These are phyloP conservation scores for Xanthorhoe designata DNA, from an alignment of 2,888 invertebrate genomes.

Conservation along the genomic window DNA sequence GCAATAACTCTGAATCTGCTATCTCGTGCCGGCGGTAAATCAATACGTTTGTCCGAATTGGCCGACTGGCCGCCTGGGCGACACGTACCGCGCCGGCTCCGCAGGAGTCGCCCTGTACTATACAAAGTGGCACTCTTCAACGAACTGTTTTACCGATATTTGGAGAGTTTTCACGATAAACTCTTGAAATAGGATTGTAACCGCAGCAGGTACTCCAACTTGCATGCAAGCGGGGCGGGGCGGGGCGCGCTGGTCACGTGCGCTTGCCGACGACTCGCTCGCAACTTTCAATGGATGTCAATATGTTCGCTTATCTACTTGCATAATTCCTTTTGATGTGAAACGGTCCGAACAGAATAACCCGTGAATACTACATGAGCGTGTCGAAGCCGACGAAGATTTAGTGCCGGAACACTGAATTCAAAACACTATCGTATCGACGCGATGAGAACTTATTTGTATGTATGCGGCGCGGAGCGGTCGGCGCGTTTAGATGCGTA, in stretches of 20 bases:
- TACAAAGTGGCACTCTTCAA: constrained; percentile 16
- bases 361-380: constrained; percentile 54
- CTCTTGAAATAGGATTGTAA: constrained; percentile 6
- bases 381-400: constrained; percentile 47
- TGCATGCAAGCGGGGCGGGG: not conserved
- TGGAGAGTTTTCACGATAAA: constrained; percentile 7
- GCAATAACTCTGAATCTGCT: constrained; percentile 36
- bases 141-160: constrained; percentile 13
- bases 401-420: constrained; percentile 51
- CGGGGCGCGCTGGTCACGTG: constrained; percentile 21
- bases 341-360: constrained; percentile 40
- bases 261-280: constrained; percentile 34
- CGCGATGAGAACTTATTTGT: constrained; percentile 48
- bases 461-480: constrained; percentile 39
- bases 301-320: constrained; percentile 44
- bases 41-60: constrained; percentile 32
- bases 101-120: not conserved
- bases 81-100: not conserved
- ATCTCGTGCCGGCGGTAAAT: constrained; percentile 35
- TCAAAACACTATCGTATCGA: constrained; percentile 48
- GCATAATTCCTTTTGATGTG: constrained; percentile 46
- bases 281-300: constrained; percentile 49
- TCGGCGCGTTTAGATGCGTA: constrained; percentile 37
- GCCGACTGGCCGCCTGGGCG: not conserved
- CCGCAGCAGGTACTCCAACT: not conserved